phyloP scores from a whole-genome alignment of 2,113 vertebrate species.

The Odobenus rosmarus region DNA sequence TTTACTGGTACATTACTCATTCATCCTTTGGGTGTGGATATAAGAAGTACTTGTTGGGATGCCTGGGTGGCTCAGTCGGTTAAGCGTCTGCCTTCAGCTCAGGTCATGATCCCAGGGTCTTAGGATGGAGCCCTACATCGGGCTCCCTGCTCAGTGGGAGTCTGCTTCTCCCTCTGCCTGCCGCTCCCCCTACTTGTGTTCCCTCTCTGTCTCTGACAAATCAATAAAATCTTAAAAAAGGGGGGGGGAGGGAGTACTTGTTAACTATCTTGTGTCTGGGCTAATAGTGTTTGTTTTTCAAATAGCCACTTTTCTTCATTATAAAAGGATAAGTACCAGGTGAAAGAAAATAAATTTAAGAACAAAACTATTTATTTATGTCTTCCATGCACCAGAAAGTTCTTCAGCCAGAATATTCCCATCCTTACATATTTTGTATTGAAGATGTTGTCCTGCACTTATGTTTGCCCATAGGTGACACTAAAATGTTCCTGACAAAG shows the following conservation, averaged over 20 bases:
- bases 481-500: slow-evolving; percentile 26
- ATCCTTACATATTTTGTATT: background rate
- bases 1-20: background rate
- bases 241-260: background rate
- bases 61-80: background rate
- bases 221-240: background rate
- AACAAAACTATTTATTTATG: background rate
- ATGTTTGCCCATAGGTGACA: background rate
- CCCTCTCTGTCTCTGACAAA: background rate
- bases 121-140: background rate
- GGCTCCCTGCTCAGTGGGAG: background rate
- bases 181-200: background rate
- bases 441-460: background rate
- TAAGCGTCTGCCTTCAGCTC: background rate
- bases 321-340: background rate
- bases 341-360: background rate
- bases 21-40: background rate
- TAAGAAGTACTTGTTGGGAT: background rate
- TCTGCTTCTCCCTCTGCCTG: background rate
- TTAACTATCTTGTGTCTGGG: background rate
- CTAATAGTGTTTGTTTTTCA: background rate
- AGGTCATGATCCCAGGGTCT: background rate
- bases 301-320: background rate
- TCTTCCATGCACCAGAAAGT: background rate
- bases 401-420: background rate